A percentile compares a stretch with the other conserved stretches of the same genome.
These are phyloP conservation scores for Noctua comes DNA, from an alignment of 2,888 invertebrate species.

Conservation along the genomic window DNA sequence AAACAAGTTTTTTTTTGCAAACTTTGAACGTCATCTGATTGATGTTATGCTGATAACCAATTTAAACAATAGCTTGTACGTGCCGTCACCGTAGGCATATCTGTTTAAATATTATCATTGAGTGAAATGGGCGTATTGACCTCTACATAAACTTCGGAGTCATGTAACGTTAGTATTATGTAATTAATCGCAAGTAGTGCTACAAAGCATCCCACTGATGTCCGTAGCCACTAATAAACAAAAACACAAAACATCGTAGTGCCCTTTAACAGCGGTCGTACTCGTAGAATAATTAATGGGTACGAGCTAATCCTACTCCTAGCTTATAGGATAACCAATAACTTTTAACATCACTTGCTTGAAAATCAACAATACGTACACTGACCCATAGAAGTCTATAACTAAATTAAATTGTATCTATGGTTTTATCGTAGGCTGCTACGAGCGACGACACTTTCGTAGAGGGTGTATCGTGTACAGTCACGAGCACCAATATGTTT, in stretches of 20 bases:
- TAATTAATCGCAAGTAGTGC: conserved; percentile 1
- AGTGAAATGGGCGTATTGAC: conserved; percentile 20
- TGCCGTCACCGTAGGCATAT: background rate
- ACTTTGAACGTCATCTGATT: conserved; percentile 7
- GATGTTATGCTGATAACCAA: conserved; percentile 7
- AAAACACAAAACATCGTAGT: background rate
- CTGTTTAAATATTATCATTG: background rate
- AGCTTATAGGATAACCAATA: background rate
- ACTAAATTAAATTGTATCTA: background rate
- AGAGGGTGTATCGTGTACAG: background rate
- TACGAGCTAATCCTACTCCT: background rate
- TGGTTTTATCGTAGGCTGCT: background rate
- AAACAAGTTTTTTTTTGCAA: background rate
- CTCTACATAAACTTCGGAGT: background rate
- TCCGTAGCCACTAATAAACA: background rate
- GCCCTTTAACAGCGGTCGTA: no score
- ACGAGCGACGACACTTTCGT: background rate
- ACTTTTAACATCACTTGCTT: background rate
- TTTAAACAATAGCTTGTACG: conserved; percentile 16
- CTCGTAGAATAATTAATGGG: conserved; percentile 4
- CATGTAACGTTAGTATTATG: conserved; percentile 3
- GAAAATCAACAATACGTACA: background rate
- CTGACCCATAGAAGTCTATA: background rate
- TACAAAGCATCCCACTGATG: no score
- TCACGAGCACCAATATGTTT: no score